Evolutionary conservation across 1,140 invertebrate genomes (phyloP), one percentile per base, ranked within the genome.

Genomic region (Rhagoletis pomonella): DNA sequence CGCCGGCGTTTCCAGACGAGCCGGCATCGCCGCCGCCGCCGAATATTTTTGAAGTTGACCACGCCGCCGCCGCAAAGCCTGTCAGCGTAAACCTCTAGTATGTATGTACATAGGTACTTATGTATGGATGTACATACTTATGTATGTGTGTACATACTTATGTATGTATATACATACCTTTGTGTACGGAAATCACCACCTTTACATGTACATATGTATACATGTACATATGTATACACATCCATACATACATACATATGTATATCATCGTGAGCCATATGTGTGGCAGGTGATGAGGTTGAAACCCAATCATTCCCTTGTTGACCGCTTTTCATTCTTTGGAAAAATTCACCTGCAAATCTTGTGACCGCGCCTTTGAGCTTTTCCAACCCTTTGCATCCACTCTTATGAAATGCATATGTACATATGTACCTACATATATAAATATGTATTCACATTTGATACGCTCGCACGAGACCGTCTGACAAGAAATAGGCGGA

Each of bases 401-500:
- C 73, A 81, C 50, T 81, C 17, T 19, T 14, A 81, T 55, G 55
- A 55, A 81, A 81, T 55, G 29, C 29, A 29, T 29, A 29, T 29
- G 29, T 29, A 29, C 29, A 29, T 29, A 29, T 29, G 29, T 29
- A 29, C 29, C 29, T 29, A 29, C 29, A 29, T 29, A 29, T 29
- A 29, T 29, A 29, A 29, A 29, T 29, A 29, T 29, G 29, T 29
- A 81, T 81, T 55, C 29, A 55, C 55, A 81, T 55, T n/a, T 81
- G 73, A 81, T 81, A 81, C 73, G 73, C 17, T 81, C 85, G 19
- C 17, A 86, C 39, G 58, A 86, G 19, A 60, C 6, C n/a, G 60
- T 47, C 42, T 9, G 88, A 88, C 89, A 89, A 89, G 88, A 92
- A 91, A 91, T 91, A 90, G 91, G 91, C 91, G 91, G 91, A 92